phyloP scores from a whole-genome alignment of 2,888 invertebrate species.

The Metellina segmentata region DNA sequence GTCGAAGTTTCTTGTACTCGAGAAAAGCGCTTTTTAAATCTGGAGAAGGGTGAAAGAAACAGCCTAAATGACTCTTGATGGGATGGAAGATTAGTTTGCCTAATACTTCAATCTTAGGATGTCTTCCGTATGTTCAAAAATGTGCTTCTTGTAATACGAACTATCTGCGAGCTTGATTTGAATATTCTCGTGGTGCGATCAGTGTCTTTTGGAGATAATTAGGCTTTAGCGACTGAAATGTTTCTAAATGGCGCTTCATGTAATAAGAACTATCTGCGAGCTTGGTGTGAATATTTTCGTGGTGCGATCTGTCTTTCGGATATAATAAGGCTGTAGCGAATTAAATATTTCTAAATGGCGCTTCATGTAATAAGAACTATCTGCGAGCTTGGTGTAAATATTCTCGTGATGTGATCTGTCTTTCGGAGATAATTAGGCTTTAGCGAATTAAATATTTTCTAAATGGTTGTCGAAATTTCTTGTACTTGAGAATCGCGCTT shows the following conservation, averaged over 20 bases:
- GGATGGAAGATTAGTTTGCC: neutral
- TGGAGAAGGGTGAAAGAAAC: neutral
- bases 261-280: too few relatives aligned
- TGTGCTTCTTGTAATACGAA: too few relatives aligned
- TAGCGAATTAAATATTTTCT: constrained; percentile 3
- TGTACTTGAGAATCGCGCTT: neutral
- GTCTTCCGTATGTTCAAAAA: too few relatives aligned
- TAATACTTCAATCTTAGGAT: too few relatives aligned
- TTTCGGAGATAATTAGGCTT: constrained; percentile 33
- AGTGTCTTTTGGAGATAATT: too few relatives aligned
- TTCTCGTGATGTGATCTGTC: constrained; percentile 5
- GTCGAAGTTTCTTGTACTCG: neutral
- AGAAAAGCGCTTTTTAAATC: neutral
- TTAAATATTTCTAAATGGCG: neutral
- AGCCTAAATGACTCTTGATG: neutral
- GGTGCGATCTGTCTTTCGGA: constrained; percentile 7
- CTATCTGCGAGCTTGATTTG: too few relatives aligned
- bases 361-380: too few relatives aligned
- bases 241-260: too few relatives aligned
- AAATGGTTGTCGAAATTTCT: neutral
- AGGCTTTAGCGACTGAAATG: too few relatives aligned
- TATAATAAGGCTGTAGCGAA: constrained; percentile 40
- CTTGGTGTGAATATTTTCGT: neutral
- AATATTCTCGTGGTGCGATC: too few relatives aligned
- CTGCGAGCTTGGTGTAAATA: too few relatives aligned